Base-by-base conservation (phyloP, 2,113 vertebrate species). In the Mirza zaza region DNA sequence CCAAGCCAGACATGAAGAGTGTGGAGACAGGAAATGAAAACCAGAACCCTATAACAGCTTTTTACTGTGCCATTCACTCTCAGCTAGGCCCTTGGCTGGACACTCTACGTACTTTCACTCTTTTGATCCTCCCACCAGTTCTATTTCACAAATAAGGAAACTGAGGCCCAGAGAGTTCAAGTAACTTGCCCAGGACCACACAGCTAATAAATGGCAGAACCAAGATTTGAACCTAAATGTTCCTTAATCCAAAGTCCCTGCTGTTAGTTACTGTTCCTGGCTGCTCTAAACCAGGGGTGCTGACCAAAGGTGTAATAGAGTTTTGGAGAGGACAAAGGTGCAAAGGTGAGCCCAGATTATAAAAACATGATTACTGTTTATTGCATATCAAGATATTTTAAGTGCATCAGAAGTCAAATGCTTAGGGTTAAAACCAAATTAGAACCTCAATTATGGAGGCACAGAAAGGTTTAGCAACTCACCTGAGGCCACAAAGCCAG, bases 121-220 rank as follows among this genome's bases (percentile, higher is more conserved):
- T 65, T 81, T 87, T 67, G 48, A 86, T 84, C n/a, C 50, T 65
- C 45, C 68, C 15, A 76, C 20, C 4, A 87, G 70, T 32, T 93
- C 36, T n/a, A 1, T 83, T 96, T 97, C 50, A 93, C 50, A 55
- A 55, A 67, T 91, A 83, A 93, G 50, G 42, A 95, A 57, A 93
- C 52, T n/a, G 45, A 79, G 90, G 10, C 18, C 36, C 32, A 88
- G 79, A 61, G 50, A 92, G 2, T 8, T 52, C 42, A 68, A 59
- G 70, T 32, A 80, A 52, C 29, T 71, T 29, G 32, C 25, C 59
- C 57, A 80, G 52, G 34, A 71, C 52, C 70, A 45, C 63, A 81
- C 25, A 89, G 68, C 21, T 84, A 27, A 23, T 59, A 68, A 89
- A 91, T 8, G 65, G 20, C 17, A 96, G 34, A 87, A n/a, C 10